Evolutionary conservation across 1,140 invertebrate species (phyloP).

Genomic region (Drosophila equinoxialis): DNA sequence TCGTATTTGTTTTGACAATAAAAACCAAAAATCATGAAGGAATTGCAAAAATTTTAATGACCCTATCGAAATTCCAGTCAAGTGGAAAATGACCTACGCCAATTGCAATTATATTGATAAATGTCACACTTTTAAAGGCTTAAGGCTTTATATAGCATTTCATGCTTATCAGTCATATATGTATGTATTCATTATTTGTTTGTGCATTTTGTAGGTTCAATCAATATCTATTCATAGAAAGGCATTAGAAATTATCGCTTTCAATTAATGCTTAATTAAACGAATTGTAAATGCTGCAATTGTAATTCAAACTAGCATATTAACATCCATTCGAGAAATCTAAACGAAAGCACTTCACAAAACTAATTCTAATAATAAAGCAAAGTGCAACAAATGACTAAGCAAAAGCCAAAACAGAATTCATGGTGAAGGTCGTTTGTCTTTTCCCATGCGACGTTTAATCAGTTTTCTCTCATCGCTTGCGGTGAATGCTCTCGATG

Average conservation of each 20-base stretch:
- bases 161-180: slow-evolving; percentile 18
- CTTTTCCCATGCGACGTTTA: background rate
- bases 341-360: background rate
- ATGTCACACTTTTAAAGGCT: background rate
- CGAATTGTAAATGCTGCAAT: background rate
- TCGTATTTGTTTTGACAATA: too few relatives aligned
- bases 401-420: slow-evolving; percentile 2
- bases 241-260: background rate
- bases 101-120: slow-evolving; percentile 24
- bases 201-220: background rate
- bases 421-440: slow-evolving; percentile 4
- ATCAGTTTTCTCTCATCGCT: slow-evolving; percentile 6
- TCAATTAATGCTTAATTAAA: background rate
- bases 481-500: slow-evolving; percentile 1
- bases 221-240: background rate
- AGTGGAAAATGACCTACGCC: background rate
- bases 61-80: too few relatives aligned
- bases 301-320: background rate
- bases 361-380: slow-evolving; percentile 2
- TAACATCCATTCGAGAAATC: background rate
- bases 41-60: background rate
- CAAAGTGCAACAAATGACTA: slow-evolving; percentile 4
- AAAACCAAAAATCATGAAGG: too few relatives aligned
- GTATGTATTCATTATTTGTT: slow-evolving; percentile 9
- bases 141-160: background rate